Evolutionary conservation across 2,888 invertebrate genomes (phyloP).

Genomic region (Tetheella fluctuosa): DNA sequence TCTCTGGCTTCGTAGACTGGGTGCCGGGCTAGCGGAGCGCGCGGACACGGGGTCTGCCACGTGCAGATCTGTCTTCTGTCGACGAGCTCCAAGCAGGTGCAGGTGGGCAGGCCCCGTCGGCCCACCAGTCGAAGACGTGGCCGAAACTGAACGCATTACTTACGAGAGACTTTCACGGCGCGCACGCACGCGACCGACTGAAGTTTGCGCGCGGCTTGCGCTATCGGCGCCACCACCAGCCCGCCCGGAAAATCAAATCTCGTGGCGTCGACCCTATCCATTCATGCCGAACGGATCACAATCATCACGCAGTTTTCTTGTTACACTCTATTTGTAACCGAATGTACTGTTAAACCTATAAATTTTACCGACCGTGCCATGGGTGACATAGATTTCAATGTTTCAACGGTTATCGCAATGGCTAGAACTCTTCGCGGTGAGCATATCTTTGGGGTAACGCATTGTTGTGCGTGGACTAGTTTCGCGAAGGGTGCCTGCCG

Average conservation of each 20-base stretch:
- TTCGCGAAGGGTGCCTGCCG: slow-evolving; percentile 58
- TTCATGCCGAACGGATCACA: slow-evolving; percentile 77
- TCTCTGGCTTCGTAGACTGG: slow-evolving; percentile 82
- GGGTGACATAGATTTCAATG: slow-evolving; percentile 33
- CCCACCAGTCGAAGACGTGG: slow-evolving; percentile 45
- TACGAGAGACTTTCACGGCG: slow-evolving; percentile 77
- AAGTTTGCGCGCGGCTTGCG: slow-evolving; percentile 61
- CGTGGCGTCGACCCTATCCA: slow-evolving; percentile 77
- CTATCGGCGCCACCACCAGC: slow-evolving; percentile 64
- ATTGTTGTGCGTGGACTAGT: slow-evolving; percentile 39
- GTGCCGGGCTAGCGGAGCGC: slow-evolving; percentile 74
- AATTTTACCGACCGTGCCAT: slow-evolving; percentile 44
- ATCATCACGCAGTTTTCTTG: slow-evolving; percentile 70
- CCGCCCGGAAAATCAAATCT: slow-evolving; percentile 77
- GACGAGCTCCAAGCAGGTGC: slow-evolving; percentile 75
- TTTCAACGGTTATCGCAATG: slow-evolving; percentile 19
- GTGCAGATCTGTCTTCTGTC: slow-evolving; percentile 84
- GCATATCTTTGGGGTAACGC: slow-evolving; percentile 4
- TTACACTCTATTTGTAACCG: slow-evolving; percentile 72
- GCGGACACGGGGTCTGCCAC: slow-evolving; percentile 70
- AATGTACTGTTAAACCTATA: slow-evolving; percentile 46
- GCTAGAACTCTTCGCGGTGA: slow-evolving; percentile 7
- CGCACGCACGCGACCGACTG: slow-evolving; percentile 80
- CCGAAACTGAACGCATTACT: slow-evolving; percentile 70
- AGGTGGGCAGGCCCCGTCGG: slow-evolving; percentile 34